phyloP scores from a whole-genome alignment of 2,888 invertebrate genomes.

The Panopea generosa region DNA sequence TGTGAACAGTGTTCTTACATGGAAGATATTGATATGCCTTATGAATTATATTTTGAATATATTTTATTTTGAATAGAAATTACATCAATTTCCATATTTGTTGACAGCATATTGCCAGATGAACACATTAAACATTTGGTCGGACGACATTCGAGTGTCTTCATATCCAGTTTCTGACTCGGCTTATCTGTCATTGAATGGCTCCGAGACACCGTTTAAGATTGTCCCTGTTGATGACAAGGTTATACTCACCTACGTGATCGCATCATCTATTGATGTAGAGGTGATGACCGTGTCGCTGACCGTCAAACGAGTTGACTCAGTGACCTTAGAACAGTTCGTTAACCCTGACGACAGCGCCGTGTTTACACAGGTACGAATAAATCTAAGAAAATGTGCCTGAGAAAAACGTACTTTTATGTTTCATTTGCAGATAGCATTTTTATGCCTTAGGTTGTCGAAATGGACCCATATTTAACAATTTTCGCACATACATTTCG shows the following conservation, averaged over 20 bases:
- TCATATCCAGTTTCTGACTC: conserved; percentile 12
- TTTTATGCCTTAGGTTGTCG: too few species aligned
- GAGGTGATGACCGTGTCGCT: conserved; percentile 10
- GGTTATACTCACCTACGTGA: conserved; percentile 17
- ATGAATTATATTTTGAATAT: too few species aligned
- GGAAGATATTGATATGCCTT: too few species aligned
- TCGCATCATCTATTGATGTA: conserved; percentile 25
- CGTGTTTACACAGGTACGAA: conserved; percentile 17
- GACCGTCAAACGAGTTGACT: background rate
- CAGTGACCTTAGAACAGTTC: conserved; percentile 26
- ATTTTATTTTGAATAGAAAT: too few species aligned
- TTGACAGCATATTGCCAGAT: conserved; percentile 24
- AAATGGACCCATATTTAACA: too few species aligned
- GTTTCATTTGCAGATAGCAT: too few species aligned
- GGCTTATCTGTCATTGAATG: conserved; percentile 16
- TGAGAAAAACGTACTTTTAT: too few species aligned
- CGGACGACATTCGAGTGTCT: conserved; percentile 18
- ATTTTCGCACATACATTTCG: too few species aligned
- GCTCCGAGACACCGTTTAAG: conserved; percentile 30
- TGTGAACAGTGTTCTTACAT: too few species aligned
- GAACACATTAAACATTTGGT: conserved; percentile 11
- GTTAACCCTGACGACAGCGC: background rate
- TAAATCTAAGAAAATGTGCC: too few species aligned
- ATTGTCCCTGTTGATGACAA: conserved; percentile 11
- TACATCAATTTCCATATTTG: background rate